Evolutionary conservation across 1,140 invertebrate genomes (phyloP).

Genomic region (Melipona quadrifasciata): DNA sequence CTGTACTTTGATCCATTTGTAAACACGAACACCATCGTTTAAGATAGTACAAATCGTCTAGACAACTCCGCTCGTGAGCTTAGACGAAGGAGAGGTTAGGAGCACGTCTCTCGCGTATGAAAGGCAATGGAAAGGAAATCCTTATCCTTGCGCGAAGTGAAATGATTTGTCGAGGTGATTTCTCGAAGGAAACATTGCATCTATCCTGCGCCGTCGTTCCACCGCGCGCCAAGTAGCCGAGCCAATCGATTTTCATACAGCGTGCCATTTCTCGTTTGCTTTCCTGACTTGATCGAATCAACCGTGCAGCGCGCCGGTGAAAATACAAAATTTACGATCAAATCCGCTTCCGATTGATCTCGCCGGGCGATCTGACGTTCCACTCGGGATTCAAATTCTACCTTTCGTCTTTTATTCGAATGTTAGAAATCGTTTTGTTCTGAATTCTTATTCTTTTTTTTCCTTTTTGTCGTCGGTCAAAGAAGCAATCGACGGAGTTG

Average conservation of each 20-base stretch:
- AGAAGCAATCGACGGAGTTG: neutral
- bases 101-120: neutral
- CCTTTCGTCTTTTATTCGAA: neutral
- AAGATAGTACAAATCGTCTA: neutral
- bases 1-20: neutral
- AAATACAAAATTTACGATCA: constrained; percentile 22
- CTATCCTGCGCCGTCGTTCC: constrained; percentile 11
- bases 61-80: no score
- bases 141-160: constrained; percentile 3
- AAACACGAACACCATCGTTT: neutral
- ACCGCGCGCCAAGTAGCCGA: neutral
- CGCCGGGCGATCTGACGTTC: no score
- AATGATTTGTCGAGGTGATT: constrained; percentile 36
- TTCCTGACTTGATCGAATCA: neutral
- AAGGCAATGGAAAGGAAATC: constrained; percentile 7
- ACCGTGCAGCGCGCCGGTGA: neutral
- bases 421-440: neutral
- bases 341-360: constrained; percentile 9
- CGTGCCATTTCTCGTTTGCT: neutral
- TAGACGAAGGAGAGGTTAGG: neutral
- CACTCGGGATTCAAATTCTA: no score
- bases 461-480: neutral
- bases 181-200: constrained; percentile 29
- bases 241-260: constrained; percentile 8
- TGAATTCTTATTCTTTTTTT: neutral